Base-by-base conservation (phyloP, 2,888 invertebrate genomes). In the Caradrina clavipalpis region DNA sequence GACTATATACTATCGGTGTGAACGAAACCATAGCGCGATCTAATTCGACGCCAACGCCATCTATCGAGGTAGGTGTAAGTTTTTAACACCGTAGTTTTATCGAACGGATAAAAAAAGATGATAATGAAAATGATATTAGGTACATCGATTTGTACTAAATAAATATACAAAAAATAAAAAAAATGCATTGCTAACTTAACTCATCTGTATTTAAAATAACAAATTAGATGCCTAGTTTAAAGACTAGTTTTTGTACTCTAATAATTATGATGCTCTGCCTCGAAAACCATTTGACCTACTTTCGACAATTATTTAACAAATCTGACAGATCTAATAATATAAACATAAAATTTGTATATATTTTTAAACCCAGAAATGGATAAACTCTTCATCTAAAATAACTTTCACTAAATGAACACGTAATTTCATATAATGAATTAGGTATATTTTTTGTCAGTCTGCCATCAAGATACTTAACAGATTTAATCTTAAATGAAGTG, bases 21-120 rank as follows among this genome's bases (percentile, higher is more conserved):
- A 86, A 84, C 83, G 76, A 80, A 90, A 89, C 88, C 81, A 86
- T 89, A 89, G 76, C 90, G 89, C 83, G 88, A 83, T 87, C 74
- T 82, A 91, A 81, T 22, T 73, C 69, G 80, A 85, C 72, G 61
- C 73, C 82, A 85, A 80, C 90, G 91, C 87, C 92, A 92, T 92
- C 93, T 93, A 82, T 85, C 76, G 78, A 59, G 59, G 31, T 22
- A 69, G 10, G 11, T 3, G 31, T 19, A 8, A 78, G 49, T 45
- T 55, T 45, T 64, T 2, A 21, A 11, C 45, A 58, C 21, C 11
- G 11, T 19, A 10, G n/a, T 26, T 22, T 50, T 10, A 42, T 7
- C n/a, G 6, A 17, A 31, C 39, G 8, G n/a, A 15, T 10, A 58
- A 57, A 45, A 1, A 6, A 50, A 22, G 5, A 13, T 55, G n/a